Evolutionary conservation across 2,797 vertebrate species (phyloP).

Genomic region (Lepus townsendii): DNA sequence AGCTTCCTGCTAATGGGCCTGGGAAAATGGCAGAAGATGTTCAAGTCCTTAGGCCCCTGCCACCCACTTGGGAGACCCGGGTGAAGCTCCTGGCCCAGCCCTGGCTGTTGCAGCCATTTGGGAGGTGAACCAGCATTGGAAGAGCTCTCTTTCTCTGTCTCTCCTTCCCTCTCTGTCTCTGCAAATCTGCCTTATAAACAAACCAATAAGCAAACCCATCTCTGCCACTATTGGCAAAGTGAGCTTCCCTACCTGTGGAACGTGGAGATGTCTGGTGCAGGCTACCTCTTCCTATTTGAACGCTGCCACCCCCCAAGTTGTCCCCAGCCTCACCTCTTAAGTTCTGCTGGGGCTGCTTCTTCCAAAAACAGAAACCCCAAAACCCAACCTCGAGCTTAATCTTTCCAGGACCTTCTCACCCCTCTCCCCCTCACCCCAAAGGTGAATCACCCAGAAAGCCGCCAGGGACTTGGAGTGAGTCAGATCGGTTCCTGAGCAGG

Average conservation of each 20-base stretch:
- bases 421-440: not conserved
- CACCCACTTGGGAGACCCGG: too few relatives aligned
- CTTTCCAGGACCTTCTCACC: constrained; percentile 22
- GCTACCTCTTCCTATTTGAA: not conserved
- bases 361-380: constrained; percentile 39
- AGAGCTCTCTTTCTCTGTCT: too few relatives aligned
- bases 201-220: not conserved
- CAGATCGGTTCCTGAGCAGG: constrained; percentile 80
- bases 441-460: constrained; percentile 70
- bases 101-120: too few relatives aligned
- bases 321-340: constrained; percentile 37
- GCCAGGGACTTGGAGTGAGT: constrained; percentile 79
- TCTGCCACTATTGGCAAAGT: not conserved
- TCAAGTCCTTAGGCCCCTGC: too few relatives aligned
- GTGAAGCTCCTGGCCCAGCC: too few relatives aligned
- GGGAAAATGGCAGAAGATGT: too few relatives aligned
- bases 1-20: too few relatives aligned
- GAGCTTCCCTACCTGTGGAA: not conserved
- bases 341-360: constrained; percentile 61
- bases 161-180: too few relatives aligned
- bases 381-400: constrained; percentile 26
- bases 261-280: not conserved
- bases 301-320: constrained; percentile 15
- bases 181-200: not conserved
- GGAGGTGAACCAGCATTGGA: too few relatives aligned